These are phyloP conservation scores for Zeugodacus cucurbitae DNA, from an alignment of 1,140 invertebrate species.

Conservation along the genomic window DNA sequence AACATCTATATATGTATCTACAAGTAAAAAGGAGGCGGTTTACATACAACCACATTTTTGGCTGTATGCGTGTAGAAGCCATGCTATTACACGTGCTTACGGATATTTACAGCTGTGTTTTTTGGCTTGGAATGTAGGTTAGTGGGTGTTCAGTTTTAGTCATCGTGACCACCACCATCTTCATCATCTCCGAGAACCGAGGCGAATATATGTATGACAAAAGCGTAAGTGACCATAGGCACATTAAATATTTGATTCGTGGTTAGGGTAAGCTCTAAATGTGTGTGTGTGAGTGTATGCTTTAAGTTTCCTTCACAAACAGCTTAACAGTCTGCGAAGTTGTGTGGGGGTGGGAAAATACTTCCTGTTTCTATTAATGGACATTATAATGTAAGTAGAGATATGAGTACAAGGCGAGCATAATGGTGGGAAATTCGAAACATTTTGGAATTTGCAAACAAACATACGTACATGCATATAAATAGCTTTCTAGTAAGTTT, in stretches of 20 bases:
- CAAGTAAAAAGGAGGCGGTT: background rate
- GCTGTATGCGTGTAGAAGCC: background rate
- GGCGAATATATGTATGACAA: background rate
- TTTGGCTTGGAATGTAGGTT: background rate
- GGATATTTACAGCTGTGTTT: background rate
- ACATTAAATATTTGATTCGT: background rate
- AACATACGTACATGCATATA: background rate
- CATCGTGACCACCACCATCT: background rate
- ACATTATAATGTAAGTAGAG: background rate
- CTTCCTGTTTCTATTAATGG: background rate
- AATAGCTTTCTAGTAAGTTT: background rate
- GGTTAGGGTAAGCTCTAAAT: background rate
- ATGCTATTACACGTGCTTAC: background rate
- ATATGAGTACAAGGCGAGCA: background rate
- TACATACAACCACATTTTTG: background rate
- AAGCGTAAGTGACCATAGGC: background rate
- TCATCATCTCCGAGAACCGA: background rate
- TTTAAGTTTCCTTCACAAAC: background rate
- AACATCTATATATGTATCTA: background rate
- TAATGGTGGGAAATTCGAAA: background rate
- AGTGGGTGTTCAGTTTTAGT: conserved; percentile 37
- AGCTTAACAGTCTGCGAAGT: background rate
- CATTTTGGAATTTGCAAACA: too few species aligned
- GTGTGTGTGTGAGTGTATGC: background rate
- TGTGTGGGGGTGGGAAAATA: background rate